A percentile compares a stretch with the other conserved stretches of the same genome.
phyloP scores from a whole-genome alignment of 2,888 invertebrate species.

The Drosophila conformis region DNA sequence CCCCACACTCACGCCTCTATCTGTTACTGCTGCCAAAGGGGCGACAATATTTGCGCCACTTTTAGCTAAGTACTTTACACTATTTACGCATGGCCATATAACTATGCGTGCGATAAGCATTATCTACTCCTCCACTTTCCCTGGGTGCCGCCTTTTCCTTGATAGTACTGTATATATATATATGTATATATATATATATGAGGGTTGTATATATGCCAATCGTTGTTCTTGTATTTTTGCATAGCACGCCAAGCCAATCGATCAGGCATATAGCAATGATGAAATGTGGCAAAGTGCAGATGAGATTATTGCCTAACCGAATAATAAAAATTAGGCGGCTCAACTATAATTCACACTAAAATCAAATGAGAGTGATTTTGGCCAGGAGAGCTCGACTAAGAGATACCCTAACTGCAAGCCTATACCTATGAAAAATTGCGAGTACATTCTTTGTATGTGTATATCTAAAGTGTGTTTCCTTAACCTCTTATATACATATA shows the following conservation, averaged over 20 bases:
- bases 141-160: not conserved
- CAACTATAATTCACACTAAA: not conserved
- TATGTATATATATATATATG: slow-evolving; percentile 2
- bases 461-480: not conserved
- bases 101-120: slow-evolving; percentile 62
- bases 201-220: slow-evolving; percentile 26
- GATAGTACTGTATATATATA: not conserved
- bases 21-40: slow-evolving; percentile 13
- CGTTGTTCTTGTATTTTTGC: slow-evolving; percentile 28
- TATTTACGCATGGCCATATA: slow-evolving; percentile 67
- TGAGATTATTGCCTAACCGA: slow-evolving; percentile 39
- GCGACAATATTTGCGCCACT: slow-evolving; percentile 58
- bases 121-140: slow-evolving; percentile 41
- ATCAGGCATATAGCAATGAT: slow-evolving; percentile 46
- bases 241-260: slow-evolving; percentile 36
- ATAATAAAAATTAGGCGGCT: slow-evolving; percentile 1
- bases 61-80: slow-evolving; percentile 57
- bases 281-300: slow-evolving; percentile 50
- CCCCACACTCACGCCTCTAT: not conserved
- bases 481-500: not conserved
- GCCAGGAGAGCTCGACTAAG: not conserved
- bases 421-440: not conserved
- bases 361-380: not conserved
- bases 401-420: not conserved
- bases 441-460: not conserved